These are phyloP conservation scores for Gnathonemus longibarbis DNA, from an alignment of 2,113 vertebrate species.

Conservation along the genomic window DNA sequence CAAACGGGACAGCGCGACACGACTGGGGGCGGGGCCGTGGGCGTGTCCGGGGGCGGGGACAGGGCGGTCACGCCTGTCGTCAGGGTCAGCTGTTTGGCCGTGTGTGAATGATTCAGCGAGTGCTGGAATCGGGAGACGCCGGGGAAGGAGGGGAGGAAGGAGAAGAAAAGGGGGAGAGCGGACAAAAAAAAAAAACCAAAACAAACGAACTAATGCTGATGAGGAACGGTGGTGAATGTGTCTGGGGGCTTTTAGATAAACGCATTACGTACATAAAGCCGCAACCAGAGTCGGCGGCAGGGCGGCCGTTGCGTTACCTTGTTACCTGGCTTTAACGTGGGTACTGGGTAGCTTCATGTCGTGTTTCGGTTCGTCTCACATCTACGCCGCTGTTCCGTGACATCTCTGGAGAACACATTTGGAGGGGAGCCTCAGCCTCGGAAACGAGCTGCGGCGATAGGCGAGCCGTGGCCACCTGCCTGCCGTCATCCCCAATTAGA, in stretches of 20 bases:
- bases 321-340: neutral
- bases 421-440: neutral
- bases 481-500: neutral
- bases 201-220: neutral
- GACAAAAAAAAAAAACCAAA: neutral
- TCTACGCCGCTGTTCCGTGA: neutral
- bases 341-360: neutral
- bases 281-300: neutral
- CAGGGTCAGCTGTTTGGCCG: slow-evolving; percentile 18
- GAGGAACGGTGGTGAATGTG: neutral
- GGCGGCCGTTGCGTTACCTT: neutral
- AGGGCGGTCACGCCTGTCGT: slow-evolving; percentile 2
- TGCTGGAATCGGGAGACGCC: neutral
- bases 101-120: slow-evolving; percentile 26
- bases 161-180: neutral
- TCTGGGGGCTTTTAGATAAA: neutral
- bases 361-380: neutral
- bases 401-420: neutral
- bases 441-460: neutral
- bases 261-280: neutral
- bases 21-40: neutral
- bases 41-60: neutral
- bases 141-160: neutral
- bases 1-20: neutral
- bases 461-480: neutral